These are phyloP conservation scores for Cisticola juncidis DNA, from an alignment of 2,113 vertebrate genomes.

Conservation along the genomic window DNA sequence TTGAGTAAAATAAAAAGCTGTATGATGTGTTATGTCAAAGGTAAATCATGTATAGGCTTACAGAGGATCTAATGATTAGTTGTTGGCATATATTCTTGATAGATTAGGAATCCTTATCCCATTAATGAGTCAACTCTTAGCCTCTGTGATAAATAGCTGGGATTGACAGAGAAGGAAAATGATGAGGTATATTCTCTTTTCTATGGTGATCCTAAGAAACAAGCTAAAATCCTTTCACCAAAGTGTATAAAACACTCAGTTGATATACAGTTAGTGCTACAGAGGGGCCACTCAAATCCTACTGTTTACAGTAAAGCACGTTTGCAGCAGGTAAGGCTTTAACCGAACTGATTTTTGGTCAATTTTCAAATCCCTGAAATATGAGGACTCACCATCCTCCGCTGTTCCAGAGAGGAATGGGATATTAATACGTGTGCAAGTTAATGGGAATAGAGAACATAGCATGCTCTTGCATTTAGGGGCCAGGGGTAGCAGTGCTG, in stretches of 20 bases:
- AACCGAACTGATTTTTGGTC: neutral
- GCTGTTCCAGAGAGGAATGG: neutral
- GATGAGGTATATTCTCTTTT: constrained; percentile 22
- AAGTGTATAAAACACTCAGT: neutral
- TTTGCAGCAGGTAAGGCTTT: neutral
- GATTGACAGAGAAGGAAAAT: constrained; percentile 23
- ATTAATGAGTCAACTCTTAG: constrained; percentile 49
- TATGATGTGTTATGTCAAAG: neutral
- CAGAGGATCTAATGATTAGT: constrained; percentile 18
- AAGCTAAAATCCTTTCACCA: neutral
- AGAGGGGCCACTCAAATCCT: neutral
- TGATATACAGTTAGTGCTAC: neutral
- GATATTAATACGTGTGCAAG: neutral
- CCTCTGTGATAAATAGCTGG: constrained; percentile 49
- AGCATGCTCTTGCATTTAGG: neutral
- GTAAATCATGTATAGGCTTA: constrained; percentile 35
- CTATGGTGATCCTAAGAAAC: neutral
- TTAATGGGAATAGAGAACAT: neutral
- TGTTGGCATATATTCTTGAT: constrained; percentile 45
- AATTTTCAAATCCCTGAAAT: neutral
- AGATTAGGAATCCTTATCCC: constrained; percentile 29
- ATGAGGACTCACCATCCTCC: neutral
- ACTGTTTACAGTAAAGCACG: rapidly evolving
- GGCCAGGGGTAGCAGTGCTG: neutral
- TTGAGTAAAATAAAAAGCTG: neutral